These are phyloP conservation scores for Pycnomerus fuliginosus DNA, from an alignment of 2,888 invertebrate genomes.

Conservation along the genomic window DNA sequence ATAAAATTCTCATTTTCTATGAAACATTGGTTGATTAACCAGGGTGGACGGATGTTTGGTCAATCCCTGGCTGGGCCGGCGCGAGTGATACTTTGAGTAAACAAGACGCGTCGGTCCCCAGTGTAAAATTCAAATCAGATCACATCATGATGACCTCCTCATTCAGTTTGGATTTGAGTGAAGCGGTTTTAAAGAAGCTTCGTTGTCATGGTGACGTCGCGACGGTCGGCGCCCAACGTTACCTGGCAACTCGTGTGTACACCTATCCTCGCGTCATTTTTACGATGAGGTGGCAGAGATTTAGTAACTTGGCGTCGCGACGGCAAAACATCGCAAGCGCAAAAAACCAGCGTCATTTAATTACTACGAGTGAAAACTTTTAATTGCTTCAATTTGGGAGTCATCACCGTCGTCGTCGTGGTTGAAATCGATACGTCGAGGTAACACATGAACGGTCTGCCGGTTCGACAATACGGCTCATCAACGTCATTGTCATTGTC, in stretches of 20 bases:
- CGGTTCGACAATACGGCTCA: constrained; percentile 24
- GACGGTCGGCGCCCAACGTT: constrained; percentile 16
- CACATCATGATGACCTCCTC: constrained; percentile 1
- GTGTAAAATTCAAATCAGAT: constrained; percentile 1
- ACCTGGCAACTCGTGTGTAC: constrained; percentile 20
- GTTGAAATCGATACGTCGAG: constrained; percentile 13
- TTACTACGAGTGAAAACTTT: constrained; percentile 22
- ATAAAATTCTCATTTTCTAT: no score
- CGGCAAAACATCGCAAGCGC: no score
- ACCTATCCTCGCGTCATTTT: not conserved
- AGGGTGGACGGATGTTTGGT: no score
- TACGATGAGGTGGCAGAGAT: not conserved
- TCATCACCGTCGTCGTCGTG: constrained; percentile 5
- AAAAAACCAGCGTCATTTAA: no score
- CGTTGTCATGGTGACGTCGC: constrained; percentile 18
- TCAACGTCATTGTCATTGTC: constrained; percentile 22
- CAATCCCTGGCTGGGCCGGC: no score
- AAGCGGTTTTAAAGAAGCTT: constrained; percentile 15
- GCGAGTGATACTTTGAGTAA: no score
- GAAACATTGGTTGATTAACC: no score
- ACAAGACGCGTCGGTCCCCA: no score
- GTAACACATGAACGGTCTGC: constrained; percentile 27
- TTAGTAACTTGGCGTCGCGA: no score
- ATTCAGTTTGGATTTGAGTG: constrained; percentile 2
- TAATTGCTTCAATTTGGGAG: constrained; percentile 17